Evolutionary conservation across 2,113 vertebrate species (phyloP).

Genomic region (Chionomys nivalis): DNA sequence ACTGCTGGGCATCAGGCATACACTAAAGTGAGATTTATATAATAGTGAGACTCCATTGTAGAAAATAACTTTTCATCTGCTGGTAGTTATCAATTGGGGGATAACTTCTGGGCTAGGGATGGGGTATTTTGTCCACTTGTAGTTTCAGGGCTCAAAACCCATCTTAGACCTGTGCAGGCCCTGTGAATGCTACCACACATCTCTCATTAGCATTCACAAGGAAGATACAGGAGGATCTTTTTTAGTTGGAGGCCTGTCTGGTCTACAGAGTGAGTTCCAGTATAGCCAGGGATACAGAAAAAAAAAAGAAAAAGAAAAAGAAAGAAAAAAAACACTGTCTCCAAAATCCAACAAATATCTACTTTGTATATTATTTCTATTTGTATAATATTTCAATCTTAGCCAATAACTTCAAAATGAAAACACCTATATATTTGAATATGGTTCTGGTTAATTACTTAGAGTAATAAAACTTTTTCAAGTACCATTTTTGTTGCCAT

Average conservation of each 20-base stretch:
- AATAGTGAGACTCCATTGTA: not conserved
- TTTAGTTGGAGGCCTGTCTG: not conserved
- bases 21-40: not conserved
- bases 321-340: not conserved
- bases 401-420: not conserved
- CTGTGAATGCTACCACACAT: not conserved
- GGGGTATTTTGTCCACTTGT: not conserved
- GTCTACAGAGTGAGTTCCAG: not conserved
- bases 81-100: not conserved
- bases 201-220: not conserved
- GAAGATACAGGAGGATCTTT: not conserved
- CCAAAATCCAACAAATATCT: not conserved
- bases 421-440: not conserved
- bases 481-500: not conserved
- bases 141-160: not conserved
- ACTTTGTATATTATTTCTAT: not conserved
- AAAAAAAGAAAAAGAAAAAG: not conserved
- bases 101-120: not conserved
- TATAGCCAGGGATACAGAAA: not conserved
- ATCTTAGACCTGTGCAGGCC: not conserved
- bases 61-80: not conserved
- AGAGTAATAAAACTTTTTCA: constrained; percentile 16
- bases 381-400: not conserved
- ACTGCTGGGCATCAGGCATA: not conserved
- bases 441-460: accelerated